phyloP scores from a whole-genome alignment of 1,140 invertebrate genomes.

The Apis cerana region DNA sequence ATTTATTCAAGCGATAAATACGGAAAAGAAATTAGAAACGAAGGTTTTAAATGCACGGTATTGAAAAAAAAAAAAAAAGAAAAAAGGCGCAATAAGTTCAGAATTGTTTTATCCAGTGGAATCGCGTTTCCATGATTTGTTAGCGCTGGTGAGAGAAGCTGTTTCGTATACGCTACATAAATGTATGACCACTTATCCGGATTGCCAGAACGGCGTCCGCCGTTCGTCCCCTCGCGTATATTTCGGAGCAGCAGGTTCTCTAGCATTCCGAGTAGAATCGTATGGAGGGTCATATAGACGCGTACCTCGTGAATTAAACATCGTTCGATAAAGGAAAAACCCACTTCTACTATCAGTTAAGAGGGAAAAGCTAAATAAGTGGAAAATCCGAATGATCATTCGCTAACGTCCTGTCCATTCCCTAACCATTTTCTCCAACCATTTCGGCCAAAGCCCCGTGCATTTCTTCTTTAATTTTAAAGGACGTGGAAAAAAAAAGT shows the following conservation, averaged over 20 bases:
- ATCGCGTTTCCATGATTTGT: constrained; percentile 55
- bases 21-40: not conserved
- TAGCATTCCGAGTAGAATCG: constrained; percentile 9
- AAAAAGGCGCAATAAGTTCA: not conserved
- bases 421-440: not conserved
- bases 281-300: constrained; percentile 36
- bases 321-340: constrained; percentile 52
- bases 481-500: too few relatives aligned
- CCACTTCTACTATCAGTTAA: not conserved
- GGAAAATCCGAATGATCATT: constrained; percentile 63
- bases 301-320: constrained; percentile 80
- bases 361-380: constrained; percentile 70
- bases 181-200: constrained; percentile 81
- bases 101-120: constrained; percentile 12
- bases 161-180: constrained; percentile 73
- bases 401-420: not conserved
- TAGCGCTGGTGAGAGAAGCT: constrained; percentile 33
- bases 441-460: too few relatives aligned
- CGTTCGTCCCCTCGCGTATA: constrained; percentile 64
- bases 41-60: not conserved
- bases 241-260: constrained; percentile 59
- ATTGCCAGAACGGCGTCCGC: constrained; percentile 75
- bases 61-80: too few relatives aligned
- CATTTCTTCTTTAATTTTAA: too few relatives aligned
- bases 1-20: too few relatives aligned